Evolutionary conservation across 2,888 invertebrate genomes (phyloP).

Genomic region (Drosophila kambysellisi): DNA sequence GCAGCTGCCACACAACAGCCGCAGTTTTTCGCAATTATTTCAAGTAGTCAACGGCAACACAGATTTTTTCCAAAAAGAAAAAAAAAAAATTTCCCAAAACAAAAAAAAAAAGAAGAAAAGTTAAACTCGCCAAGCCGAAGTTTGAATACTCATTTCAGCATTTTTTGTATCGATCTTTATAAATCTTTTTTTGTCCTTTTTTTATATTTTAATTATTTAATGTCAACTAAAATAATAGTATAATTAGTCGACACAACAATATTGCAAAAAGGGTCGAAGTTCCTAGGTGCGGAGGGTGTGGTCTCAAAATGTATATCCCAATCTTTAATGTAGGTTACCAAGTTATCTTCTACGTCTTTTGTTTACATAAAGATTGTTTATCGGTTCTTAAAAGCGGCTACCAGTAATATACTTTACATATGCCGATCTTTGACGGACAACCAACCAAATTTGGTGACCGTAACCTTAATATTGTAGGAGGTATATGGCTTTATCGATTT

Average conservation of each 20-base stretch:
- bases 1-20: conserved; percentile 18
- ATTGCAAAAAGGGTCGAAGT: background rate
- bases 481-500: background rate
- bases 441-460: background rate
- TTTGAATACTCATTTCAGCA: background rate
- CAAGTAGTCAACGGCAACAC: conserved; percentile 62
- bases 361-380: too few species aligned
- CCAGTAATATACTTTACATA: too few species aligned
- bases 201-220: background rate
- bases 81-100: conserved; percentile 8
- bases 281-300: too few species aligned
- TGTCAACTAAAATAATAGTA: background rate
- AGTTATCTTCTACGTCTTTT: too few species aligned
- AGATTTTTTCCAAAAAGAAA: conserved; percentile 41
- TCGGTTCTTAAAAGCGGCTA: too few species aligned
- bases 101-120: conserved; percentile 10
- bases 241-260: background rate
- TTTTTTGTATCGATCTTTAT: background rate
- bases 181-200: background rate
- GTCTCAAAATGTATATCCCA: too few species aligned
- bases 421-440: background rate
- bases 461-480: background rate
- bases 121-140: background rate
- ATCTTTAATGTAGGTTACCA: too few species aligned
- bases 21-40: conserved; percentile 63